These are phyloP conservation scores for Agrotis ipsilon DNA, from an alignment of 2,888 invertebrate species.

Conservation along the genomic window DNA sequence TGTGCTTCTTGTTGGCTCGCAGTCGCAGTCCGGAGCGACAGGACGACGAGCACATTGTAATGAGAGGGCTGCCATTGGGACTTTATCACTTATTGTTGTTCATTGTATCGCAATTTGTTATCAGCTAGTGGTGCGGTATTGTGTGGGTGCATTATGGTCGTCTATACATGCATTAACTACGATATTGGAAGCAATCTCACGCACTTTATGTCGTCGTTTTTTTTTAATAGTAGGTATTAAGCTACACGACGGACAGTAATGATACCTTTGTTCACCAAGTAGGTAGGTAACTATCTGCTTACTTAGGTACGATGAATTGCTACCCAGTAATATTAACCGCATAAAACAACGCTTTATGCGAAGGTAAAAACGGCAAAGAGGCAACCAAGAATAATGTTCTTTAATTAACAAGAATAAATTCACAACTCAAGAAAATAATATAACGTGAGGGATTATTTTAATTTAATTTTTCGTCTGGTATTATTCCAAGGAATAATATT, in stretches of 20 bases:
- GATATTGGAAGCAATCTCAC: not conserved
- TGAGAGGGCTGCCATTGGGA: constrained; percentile 18
- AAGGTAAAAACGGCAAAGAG: not conserved
- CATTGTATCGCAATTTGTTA: constrained; percentile 25
- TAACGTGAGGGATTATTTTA: not conserved
- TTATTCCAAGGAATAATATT: not conserved
- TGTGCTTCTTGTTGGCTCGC: constrained; percentile 54
- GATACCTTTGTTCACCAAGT: too few relatives aligned
- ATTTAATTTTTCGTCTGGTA: constrained; percentile 6
- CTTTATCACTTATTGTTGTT: constrained; percentile 29
- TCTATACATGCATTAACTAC: too few relatives aligned
- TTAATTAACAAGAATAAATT: constrained; percentile 38
- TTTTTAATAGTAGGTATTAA: too few relatives aligned
- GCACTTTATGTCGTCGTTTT: not conserved
- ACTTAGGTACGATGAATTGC: not conserved
- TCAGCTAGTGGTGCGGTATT: not conserved
- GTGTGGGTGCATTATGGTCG: not conserved
- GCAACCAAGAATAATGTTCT: constrained; percentile 3
- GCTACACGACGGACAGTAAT: not conserved
- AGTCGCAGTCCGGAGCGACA: not conserved
- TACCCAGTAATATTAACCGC: too few relatives aligned
- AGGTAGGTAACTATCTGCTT: too few relatives aligned
- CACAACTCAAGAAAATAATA: not conserved
- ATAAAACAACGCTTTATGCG: not conserved
- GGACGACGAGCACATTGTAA: constrained; percentile 25